Evolutionary conservation across 2,797 vertebrate genomes (phyloP).

Genomic region (Gallinago solitaria): DNA sequence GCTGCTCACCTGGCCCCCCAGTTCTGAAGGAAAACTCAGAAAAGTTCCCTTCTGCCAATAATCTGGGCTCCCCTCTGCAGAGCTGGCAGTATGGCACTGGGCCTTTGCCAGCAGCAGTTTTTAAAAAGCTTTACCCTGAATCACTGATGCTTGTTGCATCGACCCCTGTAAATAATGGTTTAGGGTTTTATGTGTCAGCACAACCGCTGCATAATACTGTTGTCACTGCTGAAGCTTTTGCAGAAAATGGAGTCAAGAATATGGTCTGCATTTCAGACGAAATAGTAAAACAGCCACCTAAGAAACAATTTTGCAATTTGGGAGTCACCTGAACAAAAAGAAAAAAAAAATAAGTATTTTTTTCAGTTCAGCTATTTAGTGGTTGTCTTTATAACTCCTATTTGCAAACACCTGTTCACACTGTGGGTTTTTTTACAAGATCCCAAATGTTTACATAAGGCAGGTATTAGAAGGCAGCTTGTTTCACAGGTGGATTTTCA

Average conservation of each 20-base stretch:
- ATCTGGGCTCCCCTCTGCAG: background rate
- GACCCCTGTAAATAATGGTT: background rate
- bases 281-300: background rate
- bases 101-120: background rate
- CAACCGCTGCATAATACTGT: background rate
- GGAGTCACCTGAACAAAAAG: background rate
- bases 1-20: background rate
- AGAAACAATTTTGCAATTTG: background rate
- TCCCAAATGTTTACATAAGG: background rate
- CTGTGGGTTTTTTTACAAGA: background rate
- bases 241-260: background rate
- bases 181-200: background rate
- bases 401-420: background rate
- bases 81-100: background rate
- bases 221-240: background rate
- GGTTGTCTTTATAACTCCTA: background rate
- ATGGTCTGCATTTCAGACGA: background rate
- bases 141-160: background rate
- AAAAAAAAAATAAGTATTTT: background rate
- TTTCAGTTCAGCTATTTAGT: background rate
- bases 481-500: constrained; percentile 39
- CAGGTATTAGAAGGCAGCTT: background rate
- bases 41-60: background rate
- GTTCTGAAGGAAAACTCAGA: background rate
- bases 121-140: background rate